Evolutionary conservation across 1,140 invertebrate species (phyloP).

Genomic region (Anagrus nilaparvatae): DNA sequence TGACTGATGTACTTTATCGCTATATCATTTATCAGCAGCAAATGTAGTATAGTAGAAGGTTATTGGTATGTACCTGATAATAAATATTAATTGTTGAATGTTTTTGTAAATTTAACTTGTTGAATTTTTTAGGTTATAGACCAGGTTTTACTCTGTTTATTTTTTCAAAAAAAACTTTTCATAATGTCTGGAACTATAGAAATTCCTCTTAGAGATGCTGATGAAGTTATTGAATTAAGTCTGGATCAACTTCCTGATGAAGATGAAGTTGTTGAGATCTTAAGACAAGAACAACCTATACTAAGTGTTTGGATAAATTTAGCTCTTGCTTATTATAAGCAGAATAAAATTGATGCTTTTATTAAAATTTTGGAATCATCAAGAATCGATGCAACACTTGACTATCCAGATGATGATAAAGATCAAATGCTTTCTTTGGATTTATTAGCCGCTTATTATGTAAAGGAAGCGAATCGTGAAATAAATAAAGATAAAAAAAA

Average conservation of each 20-base stretch:
- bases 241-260: conserved; percentile 87
- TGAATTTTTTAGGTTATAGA: too few relatives aligned
- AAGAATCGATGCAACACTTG: conserved; percentile 71
- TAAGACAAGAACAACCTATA: conserved; percentile 85
- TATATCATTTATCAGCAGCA: too few relatives aligned
- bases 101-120: too few relatives aligned
- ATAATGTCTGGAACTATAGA: conserved; percentile 72
- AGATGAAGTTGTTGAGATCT: conserved; percentile 87
- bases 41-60: too few relatives aligned
- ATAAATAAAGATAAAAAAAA: conserved; percentile 92
- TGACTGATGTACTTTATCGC: too few relatives aligned
- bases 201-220: conserved; percentile 84
- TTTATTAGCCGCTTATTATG: conserved; percentile 95
- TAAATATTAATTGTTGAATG: too few relatives aligned
- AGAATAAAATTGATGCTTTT: conserved; percentile 84
- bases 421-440: conserved; percentile 95
- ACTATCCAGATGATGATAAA: conserved; percentile 86
- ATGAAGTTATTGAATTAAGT: conserved; percentile 93
- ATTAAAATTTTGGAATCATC: conserved; percentile 86
- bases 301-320: conserved; percentile 92
- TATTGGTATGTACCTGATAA: too few relatives aligned
- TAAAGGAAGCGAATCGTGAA: conserved; percentile 89
- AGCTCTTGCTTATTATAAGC: conserved; percentile 94
- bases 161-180: too few relatives aligned
- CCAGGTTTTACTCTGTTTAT: too few relatives aligned